Evolutionary conservation across 2,888 invertebrate species (phyloP), one percentile per base, ranked within the genome.

Genomic region (Pogonocherus hispidulus): DNA sequence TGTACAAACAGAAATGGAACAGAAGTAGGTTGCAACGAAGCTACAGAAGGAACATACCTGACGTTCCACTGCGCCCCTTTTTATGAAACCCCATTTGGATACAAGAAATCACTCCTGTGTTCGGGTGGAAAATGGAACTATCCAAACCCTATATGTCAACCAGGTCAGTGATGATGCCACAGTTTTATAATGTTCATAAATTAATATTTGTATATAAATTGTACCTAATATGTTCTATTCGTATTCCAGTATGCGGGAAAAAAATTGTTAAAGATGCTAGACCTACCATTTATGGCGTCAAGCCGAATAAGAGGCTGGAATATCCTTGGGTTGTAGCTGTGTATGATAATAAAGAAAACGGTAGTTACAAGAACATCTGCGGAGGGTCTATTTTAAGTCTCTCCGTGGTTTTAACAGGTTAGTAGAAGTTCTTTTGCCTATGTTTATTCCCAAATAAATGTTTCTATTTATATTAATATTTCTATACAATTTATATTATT

Each of bases 261-360:
- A 73, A 71, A 56, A 23, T 70, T 5, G 55, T 32, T 52, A 62
- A 69, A 23, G 66, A 73, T 37, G 57, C 66, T 6, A 47, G 32
- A 1, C 20, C 56, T 8, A 44, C 68, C 6, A 56, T 60, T 1
- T 69, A 47, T 37, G 66, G 67, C 14, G 63, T 56, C 23, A 63
- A 23, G 23, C 37, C 41, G 18, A 32, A 55, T 8, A 67, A 60
- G 55, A 55, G 63, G 1, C 64, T 69, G 47, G 67, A 67, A 37
- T 73, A 64, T 41, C 73, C 73, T n/a, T 73, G 73, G 73, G 49
- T 73, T 0, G 32, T 62, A 19, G 69, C 71, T 20, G 16, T 73
- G n/a, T 73, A 71, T 19, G n/a, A n/a, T n/a, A 20, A 51, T 32
- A 69, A 67, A 44, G 18, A 20, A 23, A 27, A 51, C 9, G 55